Base-by-base conservation (phyloP, 2,888 invertebrate species). In the Tetanocera ferruginea region DNA sequence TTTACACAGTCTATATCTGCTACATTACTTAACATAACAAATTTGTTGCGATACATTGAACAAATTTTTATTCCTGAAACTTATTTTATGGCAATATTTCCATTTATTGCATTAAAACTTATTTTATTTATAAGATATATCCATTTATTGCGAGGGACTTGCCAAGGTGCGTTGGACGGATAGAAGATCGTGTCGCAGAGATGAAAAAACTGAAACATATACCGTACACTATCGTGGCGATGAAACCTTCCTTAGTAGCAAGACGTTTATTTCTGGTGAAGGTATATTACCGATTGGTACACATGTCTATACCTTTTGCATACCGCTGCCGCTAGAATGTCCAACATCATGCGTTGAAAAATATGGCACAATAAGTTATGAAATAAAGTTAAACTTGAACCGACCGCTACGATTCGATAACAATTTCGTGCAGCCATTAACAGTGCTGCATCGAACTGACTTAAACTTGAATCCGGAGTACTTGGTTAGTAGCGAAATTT, bases 371-470 rank as follows among this genome's bases (percentile, higher is more conserved):
- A 92, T 97, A 43, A 91, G 94, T 25, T 97, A 97, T 86, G 93
- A 93, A 4, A 91, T 95, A 2, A 94, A 94, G 86, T 94, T 94
- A 5, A 93, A 92, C 0, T 88, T 97, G 9, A 95, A 96, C 86
- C 91, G 95, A 9, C 95, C 95, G n/a, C 95, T 94, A 94, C 94
- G 94, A 83, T 94, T 94, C 87, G 84, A 87, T 52, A 87, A 86
- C 76, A 80, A 81, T 1, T 87, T 84, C 49, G 83, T 82, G 23
- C 83, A 84, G 55, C 84, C 86, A 0, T 94, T 97, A 83, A 95
- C 94, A 28, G 93, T 97, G 14, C 91, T 95, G 70, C 93, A 94
- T 80, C 92, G 93, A 5, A 90, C 95, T 82, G 95, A 97, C 89
- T 91, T 97, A 78, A 97, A 97, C 89, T 90, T 92, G 82, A 92